phyloP scores from a whole-genome alignment of 2,888 invertebrate species.

The Drosophila eohydei region DNA sequence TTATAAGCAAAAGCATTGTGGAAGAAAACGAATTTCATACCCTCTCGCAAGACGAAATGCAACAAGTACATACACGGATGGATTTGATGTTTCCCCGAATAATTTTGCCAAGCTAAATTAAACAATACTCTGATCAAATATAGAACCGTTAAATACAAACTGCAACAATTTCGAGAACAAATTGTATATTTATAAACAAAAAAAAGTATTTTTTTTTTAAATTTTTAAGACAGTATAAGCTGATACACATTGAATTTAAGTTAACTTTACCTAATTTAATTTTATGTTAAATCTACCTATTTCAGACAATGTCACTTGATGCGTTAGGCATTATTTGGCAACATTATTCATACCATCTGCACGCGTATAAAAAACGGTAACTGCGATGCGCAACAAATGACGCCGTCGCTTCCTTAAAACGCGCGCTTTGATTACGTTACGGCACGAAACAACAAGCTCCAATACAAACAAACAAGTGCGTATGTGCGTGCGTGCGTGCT shows the following conservation, averaged over 20 bases:
- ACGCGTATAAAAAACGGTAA: neutral
- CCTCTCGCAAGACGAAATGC: neutral
- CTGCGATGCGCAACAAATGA: constrained; percentile 42
- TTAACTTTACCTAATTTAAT: neutral
- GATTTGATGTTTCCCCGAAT: neutral
- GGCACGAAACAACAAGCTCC: constrained; percentile 22
- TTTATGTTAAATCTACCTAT: neutral
- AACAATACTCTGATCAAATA: neutral
- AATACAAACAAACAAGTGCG: constrained; percentile 9
- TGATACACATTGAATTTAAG: neutral
- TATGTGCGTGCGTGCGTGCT: neutral
- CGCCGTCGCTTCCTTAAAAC: constrained; percentile 18
- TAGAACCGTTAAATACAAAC: neutral
- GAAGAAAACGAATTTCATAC: neutral
- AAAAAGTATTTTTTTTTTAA: too few species aligned
- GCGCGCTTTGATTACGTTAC: constrained; percentile 47
- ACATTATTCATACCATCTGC: neutral
- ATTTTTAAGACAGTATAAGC: neutral
- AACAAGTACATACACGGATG: neutral
- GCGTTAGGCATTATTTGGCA: neutral
- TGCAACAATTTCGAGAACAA: neutral
- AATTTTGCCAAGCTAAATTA: neutral
- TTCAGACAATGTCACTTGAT: neutral
- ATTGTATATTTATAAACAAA: neutral
- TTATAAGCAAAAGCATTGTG: neutral